phyloP scores from a whole-genome alignment of 2,797 vertebrate species.

The Chiloscyllium punctatum region DNA sequence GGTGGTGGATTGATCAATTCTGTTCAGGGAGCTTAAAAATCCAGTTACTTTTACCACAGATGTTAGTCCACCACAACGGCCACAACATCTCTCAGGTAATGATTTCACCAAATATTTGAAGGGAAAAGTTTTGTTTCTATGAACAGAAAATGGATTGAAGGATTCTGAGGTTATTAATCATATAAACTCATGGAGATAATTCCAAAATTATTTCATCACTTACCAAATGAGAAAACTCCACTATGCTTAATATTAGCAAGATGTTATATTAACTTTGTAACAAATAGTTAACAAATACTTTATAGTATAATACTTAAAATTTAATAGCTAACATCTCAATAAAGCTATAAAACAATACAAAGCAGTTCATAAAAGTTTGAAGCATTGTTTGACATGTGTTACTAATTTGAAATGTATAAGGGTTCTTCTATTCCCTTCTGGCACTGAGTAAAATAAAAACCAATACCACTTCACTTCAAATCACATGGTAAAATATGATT shows the following conservation, averaged over 20 bases:
- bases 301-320: neutral
- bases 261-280: neutral
- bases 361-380: slow-evolving; percentile 32
- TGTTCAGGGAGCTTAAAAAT: no score
- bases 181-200: neutral
- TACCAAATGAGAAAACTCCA: neutral
- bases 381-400: neutral
- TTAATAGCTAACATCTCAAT: neutral
- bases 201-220: neutral
- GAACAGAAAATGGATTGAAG: neutral
- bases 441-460: neutral
- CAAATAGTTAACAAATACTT: neutral
- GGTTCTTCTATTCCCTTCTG: neutral
- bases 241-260: neutral
- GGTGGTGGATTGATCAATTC: neutral
- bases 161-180: neutral
- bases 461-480: slow-evolving; percentile 3
- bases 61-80: neutral
- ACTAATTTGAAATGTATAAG: slow-evolving; percentile 6
- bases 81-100: neutral
- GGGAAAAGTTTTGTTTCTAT: neutral
- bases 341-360: slow-evolving; percentile 19
- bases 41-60: neutral
- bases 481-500: neutral
- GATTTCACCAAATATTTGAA: neutral